Conservation (phyloP, 2,797 vertebrate species). For the Brachyrhaphis roseni region DNA sequence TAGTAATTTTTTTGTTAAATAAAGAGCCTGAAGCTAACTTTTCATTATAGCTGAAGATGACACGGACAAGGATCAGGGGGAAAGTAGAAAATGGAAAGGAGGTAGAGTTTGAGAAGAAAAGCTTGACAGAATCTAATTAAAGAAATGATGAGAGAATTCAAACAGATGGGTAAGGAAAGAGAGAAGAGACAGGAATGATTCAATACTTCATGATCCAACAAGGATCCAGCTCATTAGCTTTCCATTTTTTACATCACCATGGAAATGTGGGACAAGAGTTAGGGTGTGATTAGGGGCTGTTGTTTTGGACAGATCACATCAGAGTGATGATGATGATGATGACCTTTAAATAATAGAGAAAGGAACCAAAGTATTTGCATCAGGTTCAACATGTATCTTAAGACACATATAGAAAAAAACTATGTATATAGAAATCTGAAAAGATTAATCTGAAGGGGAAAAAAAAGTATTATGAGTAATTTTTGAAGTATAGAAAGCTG, state of each 20-base stretch:
- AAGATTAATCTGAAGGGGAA: not conserved
- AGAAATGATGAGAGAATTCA: not conserved
- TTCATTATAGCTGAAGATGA: slow-evolving; percentile 6
- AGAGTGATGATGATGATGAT: not conserved
- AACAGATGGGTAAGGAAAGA: not conserved
- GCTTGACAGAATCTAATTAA: not conserved
- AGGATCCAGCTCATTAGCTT: slow-evolving; percentile 26
- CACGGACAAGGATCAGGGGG: not conserved
- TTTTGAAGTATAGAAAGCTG: not conserved
- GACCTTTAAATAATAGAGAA: slow-evolving; percentile 3
- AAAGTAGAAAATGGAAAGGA: not conserved
- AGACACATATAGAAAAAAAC: not conserved
- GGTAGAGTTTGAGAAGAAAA: not conserved
- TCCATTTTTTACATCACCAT: slow-evolving; percentile 7
- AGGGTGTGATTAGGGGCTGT: not conserved
- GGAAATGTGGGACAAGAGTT: slow-evolving; percentile 11
- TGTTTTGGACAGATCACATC: slow-evolving; percentile 12
- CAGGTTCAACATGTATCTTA: too few relatives aligned
- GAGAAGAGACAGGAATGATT: not conserved
- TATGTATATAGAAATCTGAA: not conserved
- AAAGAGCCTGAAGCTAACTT: slow-evolving; percentile 3
- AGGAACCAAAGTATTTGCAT: not conserved
- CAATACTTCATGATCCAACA: slow-evolving; percentile 18
- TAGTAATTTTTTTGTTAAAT: not conserved
- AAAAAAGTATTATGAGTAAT: not conserved